Percentiles rank a stretch among this genome's conserved stretches.
Conservation (phyloP, 2,888 invertebrate species). For the Nomada fucata region DNA sequence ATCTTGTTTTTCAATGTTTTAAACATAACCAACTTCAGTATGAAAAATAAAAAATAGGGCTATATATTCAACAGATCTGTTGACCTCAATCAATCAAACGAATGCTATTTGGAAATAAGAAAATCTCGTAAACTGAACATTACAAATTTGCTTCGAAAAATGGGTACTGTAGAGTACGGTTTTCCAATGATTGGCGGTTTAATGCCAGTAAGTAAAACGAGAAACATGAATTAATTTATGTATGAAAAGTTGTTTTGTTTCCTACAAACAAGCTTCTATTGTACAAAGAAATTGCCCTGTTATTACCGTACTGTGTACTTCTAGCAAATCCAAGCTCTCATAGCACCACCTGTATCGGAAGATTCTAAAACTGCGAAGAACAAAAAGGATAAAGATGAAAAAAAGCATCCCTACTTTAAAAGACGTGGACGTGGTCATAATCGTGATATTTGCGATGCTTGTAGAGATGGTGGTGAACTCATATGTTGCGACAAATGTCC, state of each 20-base stretch:
- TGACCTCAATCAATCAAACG: constrained; percentile 22
- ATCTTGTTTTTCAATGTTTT: constrained; percentile 40
- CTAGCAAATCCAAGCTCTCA: constrained; percentile 94
- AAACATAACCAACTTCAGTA: constrained; percentile 58
- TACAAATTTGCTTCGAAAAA: constrained; percentile 80
- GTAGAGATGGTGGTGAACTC: constrained; percentile 96
- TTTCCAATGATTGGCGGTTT: constrained; percentile 92
- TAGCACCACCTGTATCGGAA: constrained; percentile 94
- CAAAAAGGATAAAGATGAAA: constrained; percentile 85
- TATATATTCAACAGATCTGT: constrained; percentile 9
- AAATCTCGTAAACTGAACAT: not conserved
- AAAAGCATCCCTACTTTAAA: constrained; percentile 93
- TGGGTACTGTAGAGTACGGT: constrained; percentile 90
- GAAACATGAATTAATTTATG: constrained; percentile 13
- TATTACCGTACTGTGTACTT: constrained; percentile 70
- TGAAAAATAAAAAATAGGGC: constrained; percentile 42
- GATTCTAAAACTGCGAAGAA: constrained; percentile 86
- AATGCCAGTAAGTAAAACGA: constrained; percentile 90
- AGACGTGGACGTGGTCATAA: constrained; percentile 95
- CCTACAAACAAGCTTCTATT: not conserved
- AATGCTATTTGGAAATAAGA: constrained; percentile 13
- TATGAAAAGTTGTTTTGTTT: constrained; percentile 2
- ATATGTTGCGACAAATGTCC: constrained; percentile 98
- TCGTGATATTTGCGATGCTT: constrained; percentile 97
- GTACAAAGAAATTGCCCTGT: not conserved